Evolutionary conservation across 2,888 invertebrate genomes (phyloP).

Genomic region (Toxonevra muliebris): DNA sequence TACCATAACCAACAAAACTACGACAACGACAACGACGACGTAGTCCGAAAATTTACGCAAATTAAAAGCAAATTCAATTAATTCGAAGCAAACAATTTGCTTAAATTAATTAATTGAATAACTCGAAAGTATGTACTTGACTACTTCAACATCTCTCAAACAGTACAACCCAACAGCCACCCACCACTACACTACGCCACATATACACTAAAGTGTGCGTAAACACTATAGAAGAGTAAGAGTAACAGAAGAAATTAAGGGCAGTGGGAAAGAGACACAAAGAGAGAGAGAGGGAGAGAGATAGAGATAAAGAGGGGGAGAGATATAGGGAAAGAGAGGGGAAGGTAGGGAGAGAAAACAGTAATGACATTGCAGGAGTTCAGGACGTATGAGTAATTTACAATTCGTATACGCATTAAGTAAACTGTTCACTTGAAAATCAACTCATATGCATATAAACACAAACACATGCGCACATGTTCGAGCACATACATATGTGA

Average conservation of each 20-base stretch:
- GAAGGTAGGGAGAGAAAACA: background rate
- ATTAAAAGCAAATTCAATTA: slow-evolving; percentile 62
- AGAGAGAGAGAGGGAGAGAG: background rate
- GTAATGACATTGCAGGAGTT: slow-evolving; percentile 24
- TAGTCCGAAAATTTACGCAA: slow-evolving; percentile 45
- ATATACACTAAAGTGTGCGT: no score
- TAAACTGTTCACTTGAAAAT: slow-evolving; percentile 58
- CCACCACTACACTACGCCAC: no score
- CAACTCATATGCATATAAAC: slow-evolving; percentile 54
- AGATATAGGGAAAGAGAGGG: slow-evolving; percentile 7
- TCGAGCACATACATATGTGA: slow-evolving; percentile 10
- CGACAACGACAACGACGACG: slow-evolving; percentile 20
- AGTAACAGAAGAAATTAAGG: background rate
- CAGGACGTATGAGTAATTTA: slow-evolving; percentile 50
- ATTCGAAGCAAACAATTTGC: slow-evolving; percentile 62
- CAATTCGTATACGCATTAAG: slow-evolving; percentile 49
- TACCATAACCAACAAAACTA: background rate
- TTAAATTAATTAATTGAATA: slow-evolving; percentile 62
- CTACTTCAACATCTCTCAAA: slow-evolving; percentile 1
- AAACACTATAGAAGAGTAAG: no score
- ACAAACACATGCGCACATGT: slow-evolving; percentile 18
- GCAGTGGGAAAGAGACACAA: no score
- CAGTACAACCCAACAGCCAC: no score
- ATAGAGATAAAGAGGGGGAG: background rate
- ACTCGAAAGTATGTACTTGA: slow-evolving; percentile 55